Conservation (phyloP, 2,113 vertebrate species). For the Columba livia region DNA sequence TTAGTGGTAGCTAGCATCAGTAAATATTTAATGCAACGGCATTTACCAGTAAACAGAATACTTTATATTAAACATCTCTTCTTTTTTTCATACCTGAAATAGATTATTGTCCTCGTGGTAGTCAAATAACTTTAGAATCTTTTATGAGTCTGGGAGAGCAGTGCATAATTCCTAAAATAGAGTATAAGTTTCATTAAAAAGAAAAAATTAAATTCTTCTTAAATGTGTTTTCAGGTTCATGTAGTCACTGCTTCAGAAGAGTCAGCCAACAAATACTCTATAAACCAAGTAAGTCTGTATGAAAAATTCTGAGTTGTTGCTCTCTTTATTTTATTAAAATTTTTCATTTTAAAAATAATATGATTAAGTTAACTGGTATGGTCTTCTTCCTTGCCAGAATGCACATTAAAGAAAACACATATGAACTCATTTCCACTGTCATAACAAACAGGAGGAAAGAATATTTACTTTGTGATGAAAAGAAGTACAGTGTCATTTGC, state of each 20-base stretch:
- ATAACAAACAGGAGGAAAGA: not conserved
- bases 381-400: not conserved
- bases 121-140: not conserved
- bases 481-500: not conserved
- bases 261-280: conserved; percentile 58
- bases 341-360: not conserved
- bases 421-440: not conserved
- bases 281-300: conserved; percentile 74
- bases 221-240: conserved; percentile 71
- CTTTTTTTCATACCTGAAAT: not conserved
- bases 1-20: not conserved
- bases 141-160: not conserved
- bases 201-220: not conserved
- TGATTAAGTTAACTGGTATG: not conserved
- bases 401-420: not conserved
- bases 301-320: not conserved
- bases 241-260: conserved; percentile 75
- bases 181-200: not conserved
- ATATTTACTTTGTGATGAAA: not conserved
- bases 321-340: not conserved
- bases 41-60: not conserved
- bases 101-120: not conserved
- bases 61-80: not conserved
- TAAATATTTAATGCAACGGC: not conserved
- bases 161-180: not conserved